Conservation (phyloP, 2,888 invertebrate genomes). For the Eubasilissa splendida region DNA sequence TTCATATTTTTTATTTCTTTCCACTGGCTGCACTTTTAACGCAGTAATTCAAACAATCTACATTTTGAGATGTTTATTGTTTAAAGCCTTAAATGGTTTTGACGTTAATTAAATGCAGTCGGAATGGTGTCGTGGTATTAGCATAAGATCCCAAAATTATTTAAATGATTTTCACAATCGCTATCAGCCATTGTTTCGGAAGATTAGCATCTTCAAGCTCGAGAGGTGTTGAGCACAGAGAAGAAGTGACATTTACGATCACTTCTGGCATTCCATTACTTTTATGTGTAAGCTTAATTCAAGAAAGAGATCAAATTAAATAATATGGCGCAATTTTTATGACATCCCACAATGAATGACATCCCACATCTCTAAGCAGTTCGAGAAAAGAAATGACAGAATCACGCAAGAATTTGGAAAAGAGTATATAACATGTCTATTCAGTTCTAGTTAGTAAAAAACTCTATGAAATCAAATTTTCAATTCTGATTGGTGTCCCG, state of each 20-base stretch:
- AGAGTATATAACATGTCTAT: too few relatives aligned
- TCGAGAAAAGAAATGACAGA: too few relatives aligned
- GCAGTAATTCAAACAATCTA: not conserved
- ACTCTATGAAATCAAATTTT: too few relatives aligned
- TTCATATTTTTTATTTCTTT: not conserved
- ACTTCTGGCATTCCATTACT: too few relatives aligned
- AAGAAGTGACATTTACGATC: too few relatives aligned
- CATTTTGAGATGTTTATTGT: not conserved
- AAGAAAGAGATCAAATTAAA: not conserved
- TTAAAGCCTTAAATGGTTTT: not conserved
- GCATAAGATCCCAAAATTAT: slow-evolving; percentile 1
- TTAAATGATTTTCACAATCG: slow-evolving; percentile 39
- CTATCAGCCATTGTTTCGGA: slow-evolving; percentile 43
- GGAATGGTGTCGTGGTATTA: slow-evolving; percentile 3
- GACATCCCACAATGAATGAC: not conserved
- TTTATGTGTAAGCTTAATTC: too few relatives aligned
- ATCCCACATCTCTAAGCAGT: too few relatives aligned
- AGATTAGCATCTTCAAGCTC: slow-evolving; percentile 45
- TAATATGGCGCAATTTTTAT: not conserved
- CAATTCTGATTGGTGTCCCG: too few relatives aligned
- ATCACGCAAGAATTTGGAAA: too few relatives aligned
- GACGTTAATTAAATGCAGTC: not conserved
- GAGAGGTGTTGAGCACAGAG: not conserved
- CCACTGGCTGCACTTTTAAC: not conserved
- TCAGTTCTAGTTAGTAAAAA: too few relatives aligned